Conservation (phyloP, 35 echinoderm and acorn worm species). For the Lytechinus pictus region DNA sequence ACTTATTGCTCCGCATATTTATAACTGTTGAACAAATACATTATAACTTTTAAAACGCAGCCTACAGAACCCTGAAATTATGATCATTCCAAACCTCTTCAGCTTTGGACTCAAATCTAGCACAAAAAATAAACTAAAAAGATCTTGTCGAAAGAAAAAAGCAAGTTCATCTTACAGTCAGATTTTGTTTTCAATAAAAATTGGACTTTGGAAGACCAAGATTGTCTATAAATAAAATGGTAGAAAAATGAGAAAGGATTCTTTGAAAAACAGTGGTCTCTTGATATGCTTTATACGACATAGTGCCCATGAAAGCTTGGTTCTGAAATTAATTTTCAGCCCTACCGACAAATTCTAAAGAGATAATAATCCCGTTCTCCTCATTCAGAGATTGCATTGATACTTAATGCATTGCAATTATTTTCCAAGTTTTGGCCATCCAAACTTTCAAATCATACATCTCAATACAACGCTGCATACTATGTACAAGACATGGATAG, state of each 20-base stretch:
- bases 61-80: neutral
- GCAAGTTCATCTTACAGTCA: neutral
- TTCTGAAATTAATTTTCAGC: neutral
- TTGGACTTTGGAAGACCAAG: neutral
- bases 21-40: neutral
- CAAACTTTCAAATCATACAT: neutral
- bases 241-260: neutral
- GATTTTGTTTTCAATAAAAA: neutral
- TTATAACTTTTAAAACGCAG: neutral
- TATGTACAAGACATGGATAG: neutral
- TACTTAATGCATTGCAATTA: neutral
- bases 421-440: neutral
- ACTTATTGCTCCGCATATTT: neutral
- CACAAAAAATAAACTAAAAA: neutral
- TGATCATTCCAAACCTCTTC: neutral
- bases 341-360: neutral
- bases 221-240: neutral
- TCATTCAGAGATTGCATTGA: neutral
- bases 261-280: neutral
- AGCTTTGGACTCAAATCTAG: neutral
- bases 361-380: neutral
- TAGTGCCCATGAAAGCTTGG: neutral
- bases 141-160: neutral
- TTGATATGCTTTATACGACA: neutral
- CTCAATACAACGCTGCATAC: neutral